Evolutionary conservation across 1,140 invertebrate genomes (phyloP), one percentile per base, ranked within the genome.

Genomic region (Cyclargus thomasi): DNA sequence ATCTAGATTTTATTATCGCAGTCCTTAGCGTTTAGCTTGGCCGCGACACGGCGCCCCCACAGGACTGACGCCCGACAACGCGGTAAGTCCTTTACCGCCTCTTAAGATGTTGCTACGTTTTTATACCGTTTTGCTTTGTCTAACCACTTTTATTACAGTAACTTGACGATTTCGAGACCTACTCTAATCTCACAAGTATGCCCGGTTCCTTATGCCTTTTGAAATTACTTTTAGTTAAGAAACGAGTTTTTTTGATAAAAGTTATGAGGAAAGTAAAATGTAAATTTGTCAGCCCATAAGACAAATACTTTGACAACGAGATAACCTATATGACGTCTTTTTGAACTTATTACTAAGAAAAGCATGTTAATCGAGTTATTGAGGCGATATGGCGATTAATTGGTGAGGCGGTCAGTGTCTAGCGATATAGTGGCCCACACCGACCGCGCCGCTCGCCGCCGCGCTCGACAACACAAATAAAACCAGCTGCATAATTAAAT

Each of bases 401-500:
- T 81, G 74, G 65, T 67, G 70, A 80, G 79, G 71, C 69, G 74
- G 77, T 74, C 71, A 73, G 72, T 70, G 71, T 67, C 67, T 70
- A 74, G 69, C 70, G 77, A 74, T 75, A 78, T 75, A 78, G 79
- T 74, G 69, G 73, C 67, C 71, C 67, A 72, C 63, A 68, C 71
- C 20, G 36, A 39, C 68, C 67, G 64, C 69, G 67, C 63, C 70
- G 67, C 59, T 22, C 70, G 64, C 71, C 68, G 67, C 73, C 64
- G 39, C 65, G 23, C 36, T 29, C 39, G 35, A 39, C 29, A 71
- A 75, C 71, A 72, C 80, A 82, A 85, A 84, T 79, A 84, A 81
- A 84, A 82, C 81, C 70, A 76, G 74, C 70, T 77, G 79, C 75
- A 86, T 84, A 86, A 89, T 86, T 85, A 86, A 82, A 75, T 78